Base-by-base conservation (phyloP, 2,888 invertebrate genomes). In the Zaprionus obscuricornis region DNA sequence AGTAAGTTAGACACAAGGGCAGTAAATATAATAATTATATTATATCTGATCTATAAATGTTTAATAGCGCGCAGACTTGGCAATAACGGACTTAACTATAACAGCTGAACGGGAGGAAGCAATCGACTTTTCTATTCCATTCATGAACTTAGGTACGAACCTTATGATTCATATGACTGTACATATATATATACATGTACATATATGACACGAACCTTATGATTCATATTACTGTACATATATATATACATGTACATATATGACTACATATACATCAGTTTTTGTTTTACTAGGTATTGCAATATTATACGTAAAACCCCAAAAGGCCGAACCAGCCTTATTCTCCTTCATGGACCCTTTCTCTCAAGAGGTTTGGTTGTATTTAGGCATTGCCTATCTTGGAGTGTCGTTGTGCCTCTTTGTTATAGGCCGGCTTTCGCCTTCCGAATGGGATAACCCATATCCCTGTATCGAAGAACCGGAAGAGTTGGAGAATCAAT, bases 121-220 rank as follows among this genome's bases (percentile, higher is more conserved):
- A 7, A 96, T 97, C 0, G 98, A 98, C 89, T 98, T 98, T 87
- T 97, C 98, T 0, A 96, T 96, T 91, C 98, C 98, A 0, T 98
- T 98, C 88, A 97, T 98, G 96, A 97, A 96, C 89, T 92, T 98
- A 65, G 94, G 93, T 93, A 88, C 57, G 43, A 1, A n/a, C n/a
- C n/a, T n/a, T n/a, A n/a, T n/a, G n/a, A n/a, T n/a, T n/a, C n/a
- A n/a, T n/a, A n/a, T n/a, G n/a, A n/a, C n/a, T n/a, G n/a, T n/a
- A n/a, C n/a, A n/a, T n/a, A n/a, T n/a, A n/a, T n/a, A n/a, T n/a
- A n/a, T n/a, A n/a, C n/a, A n/a, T n/a, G n/a, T n/a, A n/a, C n/a
- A n/a, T n/a, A n/a, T n/a, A n/a, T n/a, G n/a, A n/a, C n/a, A n/a
- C n/a, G n/a, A n/a, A n/a, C n/a, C n/a, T n/a, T n/a, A n/a, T n/a